A percentile compares a stretch with the other conserved stretches of the same genome.
These are phyloP conservation scores for Tetragnatha montana DNA, from an alignment of 2,888 invertebrate genomes.

Conservation along the genomic window DNA sequence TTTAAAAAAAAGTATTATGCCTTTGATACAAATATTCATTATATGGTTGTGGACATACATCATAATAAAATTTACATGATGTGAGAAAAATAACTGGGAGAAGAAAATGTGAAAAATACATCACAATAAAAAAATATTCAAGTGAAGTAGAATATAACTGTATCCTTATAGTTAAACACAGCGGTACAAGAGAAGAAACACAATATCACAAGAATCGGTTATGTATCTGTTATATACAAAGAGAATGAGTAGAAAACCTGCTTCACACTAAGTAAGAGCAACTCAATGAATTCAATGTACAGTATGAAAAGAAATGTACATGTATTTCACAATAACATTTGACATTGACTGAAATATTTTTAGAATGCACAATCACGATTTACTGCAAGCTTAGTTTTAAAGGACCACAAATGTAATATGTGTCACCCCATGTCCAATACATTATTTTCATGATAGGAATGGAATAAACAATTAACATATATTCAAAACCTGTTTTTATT, in stretches of 20 bases:
- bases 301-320: slow-evolving; percentile 57
- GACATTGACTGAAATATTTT: neutral
- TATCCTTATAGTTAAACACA: neutral
- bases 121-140: neutral
- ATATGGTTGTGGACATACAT: neutral
- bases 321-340: slow-evolving; percentile 24
- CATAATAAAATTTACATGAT: neutral
- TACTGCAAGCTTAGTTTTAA: too few species aligned
- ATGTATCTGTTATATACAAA: slow-evolving; percentile 46
- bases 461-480: too few species aligned
- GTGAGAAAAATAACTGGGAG: neutral
- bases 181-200: slow-evolving; percentile 38
- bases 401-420: too few species aligned
- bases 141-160: neutral
- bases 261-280: slow-evolving; percentile 45
- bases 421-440: too few species aligned
- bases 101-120: neutral
- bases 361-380: neutral
- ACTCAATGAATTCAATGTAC: slow-evolving; percentile 64
- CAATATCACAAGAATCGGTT: slow-evolving; percentile 64
- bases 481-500: too few species aligned
- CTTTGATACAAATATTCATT: neutral
- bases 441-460: too few species aligned
- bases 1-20: too few species aligned
- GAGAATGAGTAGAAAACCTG: slow-evolving; percentile 59